Conservation (phyloP, 1,140 invertebrate genomes). For the Acromyrmex echinatior region DNA sequence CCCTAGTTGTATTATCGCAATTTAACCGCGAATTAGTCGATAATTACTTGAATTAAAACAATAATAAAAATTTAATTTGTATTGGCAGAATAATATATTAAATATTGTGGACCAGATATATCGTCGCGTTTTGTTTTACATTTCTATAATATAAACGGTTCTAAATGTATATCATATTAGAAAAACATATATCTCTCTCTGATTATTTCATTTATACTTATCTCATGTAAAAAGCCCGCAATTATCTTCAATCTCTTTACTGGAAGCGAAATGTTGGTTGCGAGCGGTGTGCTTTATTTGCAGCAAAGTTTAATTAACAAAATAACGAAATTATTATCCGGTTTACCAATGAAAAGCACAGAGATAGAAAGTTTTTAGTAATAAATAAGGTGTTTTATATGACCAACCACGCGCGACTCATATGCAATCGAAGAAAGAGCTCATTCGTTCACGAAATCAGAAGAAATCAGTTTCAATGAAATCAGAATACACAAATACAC, state of each 20-base stretch:
- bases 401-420: neutral
- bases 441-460: constrained; percentile 2
- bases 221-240: neutral
- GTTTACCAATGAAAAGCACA: neutral
- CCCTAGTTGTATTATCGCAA: neutral
- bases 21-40: neutral
- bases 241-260: neutral
- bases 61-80: constrained; percentile 16
- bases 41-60: neutral
- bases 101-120: neutral
- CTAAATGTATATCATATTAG: neutral
- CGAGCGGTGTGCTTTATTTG: neutral
- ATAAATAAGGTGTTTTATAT: constrained; percentile 44
- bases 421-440: neutral
- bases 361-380: constrained; percentile 39
- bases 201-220: neutral
- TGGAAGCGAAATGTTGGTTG: neutral
- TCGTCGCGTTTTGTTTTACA: neutral
- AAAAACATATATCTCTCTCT: neutral
- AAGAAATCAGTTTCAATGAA: neutral
- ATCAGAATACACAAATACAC: neutral
- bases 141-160: neutral
- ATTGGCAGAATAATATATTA: neutral
- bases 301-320: neutral
- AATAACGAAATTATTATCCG: constrained; percentile 40